Evolutionary conservation across 2,888 invertebrate species (phyloP), one percentile per base, ranked within the genome.

Genomic region (Tribolium freemani): DNA sequence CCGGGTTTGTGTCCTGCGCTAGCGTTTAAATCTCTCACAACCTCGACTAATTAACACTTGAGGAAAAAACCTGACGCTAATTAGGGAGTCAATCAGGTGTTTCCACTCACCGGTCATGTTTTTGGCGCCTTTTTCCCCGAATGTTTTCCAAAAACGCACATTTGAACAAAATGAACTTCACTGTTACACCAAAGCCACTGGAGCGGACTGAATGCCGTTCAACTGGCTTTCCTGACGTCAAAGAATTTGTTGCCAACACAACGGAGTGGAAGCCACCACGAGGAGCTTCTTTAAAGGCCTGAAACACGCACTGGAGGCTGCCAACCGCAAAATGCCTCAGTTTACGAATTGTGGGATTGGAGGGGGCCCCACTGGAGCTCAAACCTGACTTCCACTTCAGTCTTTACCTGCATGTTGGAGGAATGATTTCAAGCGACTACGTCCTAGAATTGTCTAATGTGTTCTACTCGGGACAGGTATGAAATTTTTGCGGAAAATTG

Each of bases 361-460:
- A 31, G 63, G 63, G 63, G 63, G 30, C 50, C 48, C 13, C 45
- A 6, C 21, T 45, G 3, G 45, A 5, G 6, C 48, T 57, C 70
- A 54, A 63, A 66, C 51, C 60, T 70, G 26, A 9, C 48, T 71
- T 70, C 73, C 67, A 60, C 50, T 61, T 44, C 21, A 60, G 69
- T 60, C 8, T 10, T 21, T 45, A 11, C 26, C n/a, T 31, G 13
- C 31, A 10, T 53, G 60, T 21, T 21, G 16, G 60, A 58, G 30
- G 10, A 60, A 94, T 94, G 94, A 92, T 93, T 77, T 91, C 93
- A 63, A 93, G 93, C 83, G 96, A 96, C 83, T 96, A 95, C 86
- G 92, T 94, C 58, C 88, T 97, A 83, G 96, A 97, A 84, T 89
- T 96, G 78, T 92, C 93, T 81, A 96, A 95, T 86, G 94, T 97